Evolutionary conservation across 2,888 invertebrate species (phyloP).

Genomic region (Philaethria dido): DNA sequence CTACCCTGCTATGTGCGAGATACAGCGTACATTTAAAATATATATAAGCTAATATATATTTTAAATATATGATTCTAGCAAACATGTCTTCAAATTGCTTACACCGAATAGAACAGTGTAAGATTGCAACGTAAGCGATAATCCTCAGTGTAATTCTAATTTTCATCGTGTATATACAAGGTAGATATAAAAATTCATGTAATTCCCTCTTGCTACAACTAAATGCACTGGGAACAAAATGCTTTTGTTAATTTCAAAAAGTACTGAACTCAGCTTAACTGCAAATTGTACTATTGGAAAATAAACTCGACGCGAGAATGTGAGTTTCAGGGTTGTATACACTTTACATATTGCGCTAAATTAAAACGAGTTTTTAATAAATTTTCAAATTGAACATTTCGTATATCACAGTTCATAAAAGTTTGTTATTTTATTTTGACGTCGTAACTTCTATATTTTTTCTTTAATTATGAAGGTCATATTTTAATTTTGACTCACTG

Average conservation of each 20-base stretch:
- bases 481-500: no score
- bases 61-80: no score
- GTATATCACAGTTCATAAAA: constrained; percentile 8
- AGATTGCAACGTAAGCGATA: no score
- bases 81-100: no score
- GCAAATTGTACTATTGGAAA: constrained; percentile 57
- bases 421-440: neutral
- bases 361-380: constrained; percentile 37
- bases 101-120: no score
- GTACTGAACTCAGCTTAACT: constrained; percentile 56
- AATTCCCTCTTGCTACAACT: constrained; percentile 57
- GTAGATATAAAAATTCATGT: constrained; percentile 4
- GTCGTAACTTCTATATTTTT: neutral
- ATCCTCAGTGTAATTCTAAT: no score
- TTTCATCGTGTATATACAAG: no score
- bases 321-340: constrained; percentile 35
- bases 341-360: constrained; percentile 26
- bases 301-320: constrained; percentile 49
- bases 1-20: no score
- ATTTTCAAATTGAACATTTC: constrained; percentile 32
- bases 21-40: no score
- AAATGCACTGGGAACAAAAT: constrained; percentile 62
- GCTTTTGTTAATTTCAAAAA: constrained; percentile 74
- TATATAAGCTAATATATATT: no score
- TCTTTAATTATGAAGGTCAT: no score